Conservation (phyloP, 2,797 vertebrate species). For the Danionella dracula region DNA sequence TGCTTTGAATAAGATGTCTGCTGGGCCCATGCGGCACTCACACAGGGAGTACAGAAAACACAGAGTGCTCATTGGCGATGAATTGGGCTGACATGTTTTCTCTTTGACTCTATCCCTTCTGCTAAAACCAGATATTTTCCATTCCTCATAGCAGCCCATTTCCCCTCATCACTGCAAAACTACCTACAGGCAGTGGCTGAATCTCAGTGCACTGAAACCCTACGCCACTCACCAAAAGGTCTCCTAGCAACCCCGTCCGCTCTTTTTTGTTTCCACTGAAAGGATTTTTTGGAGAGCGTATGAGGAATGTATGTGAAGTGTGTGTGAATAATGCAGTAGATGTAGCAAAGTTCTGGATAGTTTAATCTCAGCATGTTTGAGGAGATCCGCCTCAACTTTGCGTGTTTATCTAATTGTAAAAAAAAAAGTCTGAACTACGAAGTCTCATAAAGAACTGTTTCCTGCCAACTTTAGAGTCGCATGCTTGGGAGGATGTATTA, state of each 20-base stretch:
- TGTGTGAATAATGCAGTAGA: conserved; percentile 33
- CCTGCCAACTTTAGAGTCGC: conserved; percentile 5
- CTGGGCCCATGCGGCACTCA: conserved; percentile 22
- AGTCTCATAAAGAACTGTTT: conserved; percentile 13
- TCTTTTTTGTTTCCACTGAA: conserved; percentile 34
- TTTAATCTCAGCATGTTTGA: conserved; percentile 1
- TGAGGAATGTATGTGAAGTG: conserved; percentile 35
- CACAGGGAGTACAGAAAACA: conserved; percentile 29
- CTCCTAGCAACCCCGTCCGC: conserved; percentile 61
- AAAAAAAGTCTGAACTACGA: not conserved
- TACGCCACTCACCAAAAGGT: conserved; percentile 55
- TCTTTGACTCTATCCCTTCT: conserved; percentile 51
- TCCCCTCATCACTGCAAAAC: conserved; percentile 51
- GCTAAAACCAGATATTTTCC: conserved; percentile 48
- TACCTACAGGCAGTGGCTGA: conserved; percentile 52
- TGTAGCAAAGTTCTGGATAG: conserved; percentile 24
- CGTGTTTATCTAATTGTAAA: conserved; percentile 6
- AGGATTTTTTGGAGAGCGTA: not conserved
- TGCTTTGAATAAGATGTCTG: conserved; percentile 38
- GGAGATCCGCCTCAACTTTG: not conserved
- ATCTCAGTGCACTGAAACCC: conserved; percentile 48
- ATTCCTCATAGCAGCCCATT: conserved; percentile 52
- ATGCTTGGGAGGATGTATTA: not conserved
- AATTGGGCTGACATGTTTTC: conserved; percentile 46
- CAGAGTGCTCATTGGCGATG: conserved; percentile 8